A percentile compares a stretch with the other conserved stretches of the same genome.
Conservation (phyloP, 2,113 vertebrate species). For the Myrmecobius fasciatus region DNA sequence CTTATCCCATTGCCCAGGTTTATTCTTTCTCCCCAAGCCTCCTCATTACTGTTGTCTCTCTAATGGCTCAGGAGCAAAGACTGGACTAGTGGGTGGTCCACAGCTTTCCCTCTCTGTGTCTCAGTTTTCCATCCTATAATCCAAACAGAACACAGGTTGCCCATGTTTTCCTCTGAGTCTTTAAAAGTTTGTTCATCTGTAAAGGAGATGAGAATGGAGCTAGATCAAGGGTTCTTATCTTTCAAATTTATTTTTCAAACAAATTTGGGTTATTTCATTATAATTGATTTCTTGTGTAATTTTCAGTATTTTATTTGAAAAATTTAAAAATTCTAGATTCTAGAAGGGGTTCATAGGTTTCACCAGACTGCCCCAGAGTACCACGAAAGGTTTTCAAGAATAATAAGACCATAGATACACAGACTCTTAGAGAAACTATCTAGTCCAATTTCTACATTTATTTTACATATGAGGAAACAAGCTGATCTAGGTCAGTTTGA, state of each 20-base stretch:
- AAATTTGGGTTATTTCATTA: not conserved
- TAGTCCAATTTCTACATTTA: too few relatives aligned
- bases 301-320: not conserved
- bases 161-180: not conserved
- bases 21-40: not conserved
- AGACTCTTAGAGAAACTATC: too few relatives aligned
- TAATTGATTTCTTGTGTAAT: not conserved
- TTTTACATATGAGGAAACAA: too few relatives aligned
- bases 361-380: not conserved
- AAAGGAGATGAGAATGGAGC: not conserved
- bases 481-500: not conserved
- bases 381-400: not conserved
- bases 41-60: not conserved
- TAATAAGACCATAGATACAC: too few relatives aligned
- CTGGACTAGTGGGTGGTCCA: not conserved
- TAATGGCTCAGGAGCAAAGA: not conserved
- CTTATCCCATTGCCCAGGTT: not conserved
- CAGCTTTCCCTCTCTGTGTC: not conserved
- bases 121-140: not conserved
- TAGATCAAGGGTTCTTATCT: not conserved
- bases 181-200: not conserved
- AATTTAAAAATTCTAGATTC: not conserved
- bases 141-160: not conserved
- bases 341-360: not conserved
- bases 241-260: not conserved